Conservation (phyloP, 2,113 vertebrate genomes). For the Bos taurus region ARS-UCD2.0 NC_037356.1:15473001-15473500, state of each 20-base stretch:
- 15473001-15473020: background rate
- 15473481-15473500: background rate
- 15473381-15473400: fast-evolving
- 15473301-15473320: background rate
- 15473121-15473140: background rate
- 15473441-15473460: background rate
- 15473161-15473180: background rate
- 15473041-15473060: background rate
- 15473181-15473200: background rate
- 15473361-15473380: background rate
- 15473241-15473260: background rate
- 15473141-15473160: background rate
- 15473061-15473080: background rate
- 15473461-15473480: background rate
- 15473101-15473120: background rate
- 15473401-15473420: background rate
- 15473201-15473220: background rate
- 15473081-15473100: background rate
- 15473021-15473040: background rate
- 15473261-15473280: background rate
- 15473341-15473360: background rate
- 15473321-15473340: background rate
- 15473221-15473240: background rate
- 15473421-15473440: background rate
- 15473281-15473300: background rate